These are phyloP conservation scores for Muschampia plurimacula DNA, from an alignment of 2,888 invertebrate genomes.

Conservation along the genomic window DNA sequence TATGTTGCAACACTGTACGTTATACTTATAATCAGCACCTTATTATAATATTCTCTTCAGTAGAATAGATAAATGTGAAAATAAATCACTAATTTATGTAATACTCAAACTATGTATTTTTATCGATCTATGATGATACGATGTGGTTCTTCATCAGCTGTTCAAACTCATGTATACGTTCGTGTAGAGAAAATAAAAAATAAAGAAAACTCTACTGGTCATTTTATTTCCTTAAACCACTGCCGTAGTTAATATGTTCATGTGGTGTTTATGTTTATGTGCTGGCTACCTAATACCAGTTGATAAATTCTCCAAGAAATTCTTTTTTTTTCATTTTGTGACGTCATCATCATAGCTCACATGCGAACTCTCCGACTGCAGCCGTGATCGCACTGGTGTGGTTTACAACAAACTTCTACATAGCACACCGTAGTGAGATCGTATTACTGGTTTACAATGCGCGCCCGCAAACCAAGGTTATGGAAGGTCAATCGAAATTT, in stretches of 20 bases:
- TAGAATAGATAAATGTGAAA: slow-evolving; percentile 15
- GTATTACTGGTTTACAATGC: too few relatives aligned
- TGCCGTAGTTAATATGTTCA: neutral
- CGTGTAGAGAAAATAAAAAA: slow-evolving; percentile 5
- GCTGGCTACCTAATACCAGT: too few relatives aligned
- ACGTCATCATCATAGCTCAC: too few relatives aligned
- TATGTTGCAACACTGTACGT: neutral
- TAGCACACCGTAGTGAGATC: too few relatives aligned
- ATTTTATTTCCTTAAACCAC: neutral
- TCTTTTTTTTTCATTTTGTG: too few relatives aligned
- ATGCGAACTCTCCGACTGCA: too few relatives aligned
- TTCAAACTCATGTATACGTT: slow-evolving; percentile 20
- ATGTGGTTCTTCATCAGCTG: slow-evolving; percentile 1
- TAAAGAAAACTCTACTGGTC: neutral
- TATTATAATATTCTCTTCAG: slow-evolving; percentile 1
- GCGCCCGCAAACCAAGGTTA: too few relatives aligned
- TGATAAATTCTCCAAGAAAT: too few relatives aligned
- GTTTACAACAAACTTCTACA: too few relatives aligned
- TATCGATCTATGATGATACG: neutral
- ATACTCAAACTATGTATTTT: neutral
- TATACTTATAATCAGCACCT: neutral
- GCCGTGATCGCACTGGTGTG: too few relatives aligned
- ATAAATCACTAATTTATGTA: neutral
- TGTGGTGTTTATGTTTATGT: neutral
- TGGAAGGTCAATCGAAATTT: too few relatives aligned